Percentiles rank a stretch among this genome's conserved stretches.
Conservation (phyloP, 2,113 vertebrate species). For the Oenanthe oenanthe region DNA sequence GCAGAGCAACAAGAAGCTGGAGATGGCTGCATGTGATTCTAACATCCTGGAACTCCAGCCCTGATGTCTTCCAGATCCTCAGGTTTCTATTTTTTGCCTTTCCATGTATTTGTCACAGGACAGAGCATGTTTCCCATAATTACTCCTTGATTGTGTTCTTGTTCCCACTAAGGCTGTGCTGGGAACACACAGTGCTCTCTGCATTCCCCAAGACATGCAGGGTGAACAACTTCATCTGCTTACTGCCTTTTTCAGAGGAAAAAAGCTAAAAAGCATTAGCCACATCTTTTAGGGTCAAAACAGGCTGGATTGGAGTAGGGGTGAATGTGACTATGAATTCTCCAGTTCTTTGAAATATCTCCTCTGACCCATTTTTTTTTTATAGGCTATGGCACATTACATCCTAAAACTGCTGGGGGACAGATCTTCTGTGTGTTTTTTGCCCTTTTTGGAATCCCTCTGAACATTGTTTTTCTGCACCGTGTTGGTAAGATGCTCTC, state of each 20-base stretch:
- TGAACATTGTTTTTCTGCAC: slow-evolving; percentile 73
- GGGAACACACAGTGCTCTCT: neutral
- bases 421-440: slow-evolving; percentile 77
- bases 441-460: slow-evolving; percentile 71
- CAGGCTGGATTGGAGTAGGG: neutral
- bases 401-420: slow-evolving; percentile 65
- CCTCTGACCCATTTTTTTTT: neutral
- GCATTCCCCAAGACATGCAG: neutral
- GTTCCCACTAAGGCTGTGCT: neutral
- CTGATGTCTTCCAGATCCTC: slow-evolving; percentile 27
- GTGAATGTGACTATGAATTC: neutral
- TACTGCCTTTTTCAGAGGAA: neutral
- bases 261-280: neutral
- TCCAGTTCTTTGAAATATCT: neutral
- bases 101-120: neutral
- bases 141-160: neutral
- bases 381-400: slow-evolving; percentile 69
- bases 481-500: slow-evolving; percentile 64
- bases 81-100: slow-evolving; percentile 3
- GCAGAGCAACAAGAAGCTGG: neutral
- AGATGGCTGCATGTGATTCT: neutral
- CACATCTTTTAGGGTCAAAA: neutral
- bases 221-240: neutral
- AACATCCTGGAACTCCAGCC: neutral
- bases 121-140: neutral